A percentile compares a stretch with the other conserved stretches of the same genome.
Conservation (phyloP, 2,888 invertebrate genomes). For the Amphipoea oculea region DNA sequence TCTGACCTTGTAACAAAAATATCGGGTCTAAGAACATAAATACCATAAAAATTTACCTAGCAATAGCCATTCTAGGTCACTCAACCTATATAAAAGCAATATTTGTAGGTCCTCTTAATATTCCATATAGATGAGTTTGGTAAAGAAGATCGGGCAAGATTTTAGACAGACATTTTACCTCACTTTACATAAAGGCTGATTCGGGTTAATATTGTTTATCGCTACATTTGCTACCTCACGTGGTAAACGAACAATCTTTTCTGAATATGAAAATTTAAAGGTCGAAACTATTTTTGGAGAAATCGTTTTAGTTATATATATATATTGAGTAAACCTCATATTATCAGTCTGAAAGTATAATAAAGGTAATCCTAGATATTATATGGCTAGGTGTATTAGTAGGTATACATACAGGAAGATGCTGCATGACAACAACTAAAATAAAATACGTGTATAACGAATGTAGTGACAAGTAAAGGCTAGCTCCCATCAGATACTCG, state of each 20-base stretch:
- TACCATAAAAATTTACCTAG: constrained; percentile 4
- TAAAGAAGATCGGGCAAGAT: constrained; percentile 22
- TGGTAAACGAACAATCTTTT: constrained; percentile 1
- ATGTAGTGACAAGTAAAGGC: constrained; percentile 39
- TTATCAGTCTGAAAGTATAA: not conserved
- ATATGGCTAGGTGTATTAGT: not conserved
- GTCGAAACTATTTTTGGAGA: not conserved
- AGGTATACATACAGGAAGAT: not conserved
- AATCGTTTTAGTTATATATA: constrained; percentile 12
- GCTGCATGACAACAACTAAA: constrained; percentile 18
- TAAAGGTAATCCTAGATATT: not conserved
- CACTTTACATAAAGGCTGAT: constrained; percentile 34
- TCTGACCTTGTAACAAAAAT: not conserved
- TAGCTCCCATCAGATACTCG: constrained; percentile 36
- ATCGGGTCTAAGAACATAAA: not conserved
- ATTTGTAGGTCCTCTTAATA: constrained; percentile 12
- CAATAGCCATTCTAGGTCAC: not conserved
- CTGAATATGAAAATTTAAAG: constrained; percentile 29
- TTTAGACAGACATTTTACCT: constrained; percentile 12
- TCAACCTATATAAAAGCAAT: constrained; percentile 1
- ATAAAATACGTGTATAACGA: constrained; percentile 45
- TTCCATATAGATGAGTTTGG: constrained; percentile 15
- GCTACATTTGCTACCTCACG: constrained; percentile 12
- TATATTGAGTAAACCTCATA: not conserved
- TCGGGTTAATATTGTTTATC: constrained; percentile 43